Evolutionary conservation across 2,113 vertebrate species (phyloP).

Genomic region (Riparia riparia): DNA sequence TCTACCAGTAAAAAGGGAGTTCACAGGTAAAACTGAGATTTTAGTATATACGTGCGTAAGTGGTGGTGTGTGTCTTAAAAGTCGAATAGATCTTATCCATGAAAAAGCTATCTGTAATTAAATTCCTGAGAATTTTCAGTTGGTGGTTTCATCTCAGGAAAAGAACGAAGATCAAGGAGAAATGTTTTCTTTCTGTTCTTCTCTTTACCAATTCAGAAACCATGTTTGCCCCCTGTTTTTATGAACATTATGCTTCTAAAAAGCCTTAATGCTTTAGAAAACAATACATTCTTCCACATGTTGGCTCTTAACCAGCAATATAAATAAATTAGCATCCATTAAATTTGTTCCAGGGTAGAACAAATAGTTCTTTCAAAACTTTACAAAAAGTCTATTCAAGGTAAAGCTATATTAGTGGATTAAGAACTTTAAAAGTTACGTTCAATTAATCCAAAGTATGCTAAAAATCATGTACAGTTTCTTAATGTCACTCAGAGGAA

Average conservation of each 20-base stretch:
- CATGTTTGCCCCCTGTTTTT: conserved; percentile 43
- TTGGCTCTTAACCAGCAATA: conserved; percentile 69
- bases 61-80: neutral
- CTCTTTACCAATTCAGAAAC: conserved; percentile 39
- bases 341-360: conserved; percentile 77
- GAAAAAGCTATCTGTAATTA: neutral
- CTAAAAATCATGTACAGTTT: conserved; percentile 77
- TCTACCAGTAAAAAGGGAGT: conserved; percentile 91
- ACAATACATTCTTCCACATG: conserved; percentile 75
- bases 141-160: neutral
- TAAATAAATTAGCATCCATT: conserved; percentile 82
- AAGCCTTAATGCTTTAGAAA: conserved; percentile 84
- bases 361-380: conserved; percentile 77
- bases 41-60: neutral
- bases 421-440: conserved; percentile 79
- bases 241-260: conserved; percentile 75
- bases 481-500: conserved; percentile 59
- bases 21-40: conserved; percentile 83
- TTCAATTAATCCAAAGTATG: conserved; percentile 87
- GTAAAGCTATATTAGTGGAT: conserved; percentile 71
- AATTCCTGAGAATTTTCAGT: neutral
- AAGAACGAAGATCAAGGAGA: neutral
- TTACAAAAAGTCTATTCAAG: conserved; percentile 86
- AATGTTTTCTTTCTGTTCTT: conserved; percentile 20
- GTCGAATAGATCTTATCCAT: neutral